phyloP scores from a whole-genome alignment of 2,797 vertebrate species.

The Valencia hispanica region DNA sequence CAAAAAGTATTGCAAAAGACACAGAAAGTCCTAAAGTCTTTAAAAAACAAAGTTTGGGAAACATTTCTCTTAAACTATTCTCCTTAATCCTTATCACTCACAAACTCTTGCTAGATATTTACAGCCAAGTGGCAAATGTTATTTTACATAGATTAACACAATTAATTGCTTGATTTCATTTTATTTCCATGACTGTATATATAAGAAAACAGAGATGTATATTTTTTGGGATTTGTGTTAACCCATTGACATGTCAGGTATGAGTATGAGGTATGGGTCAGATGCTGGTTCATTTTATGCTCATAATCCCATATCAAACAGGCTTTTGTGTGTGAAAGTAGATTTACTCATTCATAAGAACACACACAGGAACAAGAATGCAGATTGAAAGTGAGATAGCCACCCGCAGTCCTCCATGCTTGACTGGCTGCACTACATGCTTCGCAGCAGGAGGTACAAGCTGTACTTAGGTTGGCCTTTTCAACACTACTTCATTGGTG shows the following conservation, averaged over 20 bases:
- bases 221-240: background rate
- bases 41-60: background rate
- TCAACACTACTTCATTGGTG: conserved; percentile 64
- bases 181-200: background rate
- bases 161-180: background rate
- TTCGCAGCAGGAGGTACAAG: conserved; percentile 59
- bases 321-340: conserved; percentile 36
- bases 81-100: background rate
- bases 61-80: background rate
- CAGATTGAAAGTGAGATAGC: conserved; percentile 63
- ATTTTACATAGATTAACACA: background rate
- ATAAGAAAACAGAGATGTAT: too few relatives aligned
- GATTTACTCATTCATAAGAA: conserved; percentile 32
- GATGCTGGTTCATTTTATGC: conserved; percentile 21
- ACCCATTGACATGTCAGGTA: background rate
- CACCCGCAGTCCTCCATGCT: conserved; percentile 56
- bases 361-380: conserved; percentile 34
- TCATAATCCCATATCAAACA: conserved; percentile 25
- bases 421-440: conserved; percentile 61
- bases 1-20: background rate
- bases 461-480: conserved; percentile 45
- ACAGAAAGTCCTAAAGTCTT: background rate
- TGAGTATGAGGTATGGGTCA: conserved; percentile 7
- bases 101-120: background rate
- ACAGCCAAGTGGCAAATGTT: too few relatives aligned